Evolutionary conservation across 2,888 invertebrate species (phyloP).

Genomic region (Therioaphis trifolii): DNA sequence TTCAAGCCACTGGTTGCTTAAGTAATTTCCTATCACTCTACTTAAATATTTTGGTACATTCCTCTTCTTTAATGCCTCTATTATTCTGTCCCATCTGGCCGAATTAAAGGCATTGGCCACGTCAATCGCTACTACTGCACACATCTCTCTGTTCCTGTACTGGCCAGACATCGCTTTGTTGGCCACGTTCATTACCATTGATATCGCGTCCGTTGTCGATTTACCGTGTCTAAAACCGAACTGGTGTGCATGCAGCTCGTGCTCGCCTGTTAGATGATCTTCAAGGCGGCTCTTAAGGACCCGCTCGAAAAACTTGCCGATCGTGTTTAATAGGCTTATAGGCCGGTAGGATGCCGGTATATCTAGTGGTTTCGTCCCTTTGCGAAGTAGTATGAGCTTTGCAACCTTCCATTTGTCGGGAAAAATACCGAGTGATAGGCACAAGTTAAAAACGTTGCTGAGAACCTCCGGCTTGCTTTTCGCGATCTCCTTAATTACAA

Average conservation of each 20-base stretch:
- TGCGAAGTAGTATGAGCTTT: background rate
- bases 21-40: too few relatives aligned
- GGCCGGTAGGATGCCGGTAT: background rate
- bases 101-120: background rate
- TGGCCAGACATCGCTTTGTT: too few relatives aligned
- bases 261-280: background rate
- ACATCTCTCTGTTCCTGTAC: background rate
- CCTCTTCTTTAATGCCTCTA: too few relatives aligned
- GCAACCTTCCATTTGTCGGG: background rate
- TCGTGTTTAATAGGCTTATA: background rate
- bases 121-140: background rate
- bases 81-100: background rate
- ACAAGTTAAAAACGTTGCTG: background rate
- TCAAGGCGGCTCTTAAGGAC: background rate
- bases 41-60: too few relatives aligned
- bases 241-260: background rate
- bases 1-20: too few relatives aligned
- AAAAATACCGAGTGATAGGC: background rate
- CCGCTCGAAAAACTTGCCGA: background rate
- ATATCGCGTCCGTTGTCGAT: too few relatives aligned
- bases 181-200: too few relatives aligned
- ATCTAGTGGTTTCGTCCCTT: background rate
- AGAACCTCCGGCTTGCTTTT: background rate
- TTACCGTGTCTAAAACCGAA: too few relatives aligned
- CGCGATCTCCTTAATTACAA: background rate